These are phyloP conservation scores for Cyclophora albipunctata DNA, from an alignment of 2,888 invertebrate genomes.

Conservation along the genomic window DNA sequence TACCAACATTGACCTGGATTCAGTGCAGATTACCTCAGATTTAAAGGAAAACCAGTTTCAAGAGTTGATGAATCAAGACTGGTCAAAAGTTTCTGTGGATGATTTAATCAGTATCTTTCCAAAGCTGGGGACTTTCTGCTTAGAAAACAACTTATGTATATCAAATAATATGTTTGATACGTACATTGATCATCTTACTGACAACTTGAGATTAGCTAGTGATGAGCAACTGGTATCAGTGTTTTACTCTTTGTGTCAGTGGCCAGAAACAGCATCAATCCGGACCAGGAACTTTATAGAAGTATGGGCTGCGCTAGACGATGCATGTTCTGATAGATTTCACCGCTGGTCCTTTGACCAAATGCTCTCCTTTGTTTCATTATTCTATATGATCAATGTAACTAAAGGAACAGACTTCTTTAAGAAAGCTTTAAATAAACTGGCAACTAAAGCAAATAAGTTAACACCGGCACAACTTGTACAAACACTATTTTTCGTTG, in stretches of 20 bases:
- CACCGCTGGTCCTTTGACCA: slow-evolving; percentile 70
- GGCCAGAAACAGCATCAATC: slow-evolving; percentile 69
- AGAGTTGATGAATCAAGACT: slow-evolving; percentile 34
- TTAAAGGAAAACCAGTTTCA: slow-evolving; percentile 35
- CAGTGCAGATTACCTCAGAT: slow-evolving; percentile 6
- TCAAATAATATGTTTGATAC: slow-evolving; percentile 52
- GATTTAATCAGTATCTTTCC: slow-evolving; percentile 46
- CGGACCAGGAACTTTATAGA: slow-evolving; percentile 76
- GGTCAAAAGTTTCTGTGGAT: slow-evolving; percentile 33
- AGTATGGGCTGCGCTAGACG: slow-evolving; percentile 81
- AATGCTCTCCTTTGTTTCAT: slow-evolving; percentile 75
- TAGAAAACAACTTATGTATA: slow-evolving; percentile 43
- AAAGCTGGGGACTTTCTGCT: slow-evolving; percentile 44
- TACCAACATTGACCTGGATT: slow-evolving; percentile 30
- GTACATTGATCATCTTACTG: slow-evolving; percentile 59
- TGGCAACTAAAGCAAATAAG: slow-evolving; percentile 73
- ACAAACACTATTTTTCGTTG: slow-evolving; percentile 80
- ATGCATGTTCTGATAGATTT: slow-evolving; percentile 70
- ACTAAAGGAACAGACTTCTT: slow-evolving; percentile 74
- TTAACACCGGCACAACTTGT: slow-evolving; percentile 78
- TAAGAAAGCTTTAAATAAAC: slow-evolving; percentile 65
- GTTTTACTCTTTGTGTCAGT: slow-evolving; percentile 64
- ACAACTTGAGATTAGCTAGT: slow-evolving; percentile 68
- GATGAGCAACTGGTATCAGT: slow-evolving; percentile 74
- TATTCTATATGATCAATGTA: slow-evolving; percentile 78